A percentile compares a stretch with the other conserved stretches of the same genome.
Conservation (phyloP, 2,797 vertebrate genomes). For the Chromis chromis region DNA sequence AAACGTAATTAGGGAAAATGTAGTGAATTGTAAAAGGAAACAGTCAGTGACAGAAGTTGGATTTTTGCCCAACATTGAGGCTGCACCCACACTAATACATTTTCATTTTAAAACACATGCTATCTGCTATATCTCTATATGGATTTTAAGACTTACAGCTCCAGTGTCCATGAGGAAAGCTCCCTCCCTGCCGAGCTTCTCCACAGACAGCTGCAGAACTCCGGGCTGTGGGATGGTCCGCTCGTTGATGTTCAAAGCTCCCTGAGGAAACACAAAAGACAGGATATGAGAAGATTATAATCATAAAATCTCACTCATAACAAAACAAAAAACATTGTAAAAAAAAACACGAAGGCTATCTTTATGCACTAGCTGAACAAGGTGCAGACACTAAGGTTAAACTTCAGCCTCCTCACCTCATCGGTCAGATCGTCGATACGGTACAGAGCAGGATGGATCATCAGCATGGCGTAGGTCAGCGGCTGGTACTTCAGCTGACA, state of each 20-base stretch:
- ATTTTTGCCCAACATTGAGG: no score
- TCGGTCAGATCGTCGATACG: slow-evolving; percentile 91
- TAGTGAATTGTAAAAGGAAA: not conserved
- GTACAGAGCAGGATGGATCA: slow-evolving; percentile 94
- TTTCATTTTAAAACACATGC: no score
- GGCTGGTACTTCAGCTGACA: slow-evolving; percentile 97
- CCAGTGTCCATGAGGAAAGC: slow-evolving; percentile 96
- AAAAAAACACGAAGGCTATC: no score
- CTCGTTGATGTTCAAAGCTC: slow-evolving; percentile 91
- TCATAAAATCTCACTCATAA: no score
- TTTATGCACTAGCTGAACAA: no score
- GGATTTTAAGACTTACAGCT: slow-evolving; percentile 80
- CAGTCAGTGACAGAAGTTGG: not conserved
- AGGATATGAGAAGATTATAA: slow-evolving; percentile 2
- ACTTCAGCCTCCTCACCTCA: slow-evolving; percentile 84
- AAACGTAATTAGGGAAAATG: no score
- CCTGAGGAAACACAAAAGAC: slow-evolving; percentile 76
- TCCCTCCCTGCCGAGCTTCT: slow-evolving; percentile 92
- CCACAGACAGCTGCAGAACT: slow-evolving; percentile 92
- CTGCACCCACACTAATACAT: no score
- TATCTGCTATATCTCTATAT: not conserved
- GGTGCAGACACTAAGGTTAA: not conserved
- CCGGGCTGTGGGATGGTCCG: slow-evolving; percentile 93
- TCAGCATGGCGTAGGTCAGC: slow-evolving; percentile 91
- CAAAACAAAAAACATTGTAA: no score